These are phyloP conservation scores for Laodelphax striatellus DNA, from an alignment of 1,140 invertebrate genomes.

Conservation along the genomic window DNA sequence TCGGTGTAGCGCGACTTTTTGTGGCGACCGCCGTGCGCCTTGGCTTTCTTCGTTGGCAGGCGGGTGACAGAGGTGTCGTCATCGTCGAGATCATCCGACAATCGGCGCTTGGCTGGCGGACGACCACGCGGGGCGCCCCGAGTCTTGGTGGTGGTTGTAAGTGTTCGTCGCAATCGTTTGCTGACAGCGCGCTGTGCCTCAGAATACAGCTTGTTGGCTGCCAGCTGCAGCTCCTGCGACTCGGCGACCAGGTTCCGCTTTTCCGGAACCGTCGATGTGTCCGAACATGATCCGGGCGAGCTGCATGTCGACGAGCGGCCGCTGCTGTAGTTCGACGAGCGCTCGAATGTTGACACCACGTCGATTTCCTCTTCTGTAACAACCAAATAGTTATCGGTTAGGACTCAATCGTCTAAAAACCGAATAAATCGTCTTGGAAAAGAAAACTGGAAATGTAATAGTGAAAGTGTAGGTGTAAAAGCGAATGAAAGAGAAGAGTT, in stretches of 20 bases:
- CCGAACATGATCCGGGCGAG: conserved; percentile 21
- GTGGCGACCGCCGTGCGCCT: background rate
- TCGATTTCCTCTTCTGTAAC: conserved; percentile 73
- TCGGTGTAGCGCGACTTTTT: background rate
- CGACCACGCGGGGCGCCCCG: conserved; percentile 18
- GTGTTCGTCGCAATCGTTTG: conserved; percentile 13
- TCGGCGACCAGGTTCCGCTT: conserved; percentile 40
- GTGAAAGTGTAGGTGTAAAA: conserved; percentile 5
- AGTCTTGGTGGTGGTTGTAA: background rate
- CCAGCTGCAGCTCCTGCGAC: conserved; percentile 47
- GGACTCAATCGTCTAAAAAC: conserved; percentile 2
- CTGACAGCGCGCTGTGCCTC: conserved; percentile 23
- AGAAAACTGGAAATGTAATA: conserved; percentile 8
- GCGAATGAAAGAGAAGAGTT: too few species aligned
- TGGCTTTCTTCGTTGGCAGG: background rate
- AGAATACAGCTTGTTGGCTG: conserved; percentile 44
- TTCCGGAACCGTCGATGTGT: conserved; percentile 38
- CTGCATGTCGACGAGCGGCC: conserved; percentile 30
- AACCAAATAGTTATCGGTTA: conserved; percentile 12
- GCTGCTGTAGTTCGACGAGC: conserved; percentile 9
- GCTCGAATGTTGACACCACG: conserved; percentile 49
- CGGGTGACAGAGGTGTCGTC: background rate
- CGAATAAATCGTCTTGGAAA: background rate
- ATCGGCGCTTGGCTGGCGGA: background rate
- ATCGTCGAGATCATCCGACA: background rate